Conservation (phyloP, 2,113 vertebrate genomes). For the Paedocypris sp. region DNA sequence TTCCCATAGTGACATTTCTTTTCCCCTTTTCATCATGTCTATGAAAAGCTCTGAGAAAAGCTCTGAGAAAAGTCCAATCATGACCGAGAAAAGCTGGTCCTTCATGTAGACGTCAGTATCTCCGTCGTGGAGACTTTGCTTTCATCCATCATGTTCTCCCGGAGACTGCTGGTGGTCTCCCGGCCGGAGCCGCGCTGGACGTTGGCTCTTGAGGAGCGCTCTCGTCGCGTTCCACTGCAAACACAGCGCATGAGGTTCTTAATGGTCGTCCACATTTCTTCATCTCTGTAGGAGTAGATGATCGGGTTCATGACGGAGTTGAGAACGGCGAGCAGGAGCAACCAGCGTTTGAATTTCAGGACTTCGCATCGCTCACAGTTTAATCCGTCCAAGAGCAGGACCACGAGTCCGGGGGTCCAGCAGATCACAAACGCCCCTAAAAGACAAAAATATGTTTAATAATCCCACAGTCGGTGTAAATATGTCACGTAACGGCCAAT, state of each 20-base stretch:
- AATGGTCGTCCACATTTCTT: constrained; percentile 91
- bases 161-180: constrained; percentile 50
- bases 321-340: constrained; percentile 82
- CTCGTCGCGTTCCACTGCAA: constrained; percentile 62
- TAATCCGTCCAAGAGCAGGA: constrained; percentile 82
- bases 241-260: constrained; percentile 79
- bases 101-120: constrained; percentile 46
- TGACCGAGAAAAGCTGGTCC: neutral
- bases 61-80: too few species aligned
- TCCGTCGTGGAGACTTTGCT: constrained; percentile 38
- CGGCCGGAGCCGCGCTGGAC: constrained; percentile 62
- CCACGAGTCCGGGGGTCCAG: constrained; percentile 89
- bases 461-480: neutral
- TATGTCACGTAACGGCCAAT: neutral
- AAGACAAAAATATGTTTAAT: neutral
- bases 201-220: constrained; percentile 67
- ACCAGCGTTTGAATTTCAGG: constrained; percentile 77
- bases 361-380: constrained; percentile 70
- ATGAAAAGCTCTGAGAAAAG: too few species aligned
- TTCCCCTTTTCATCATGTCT: too few species aligned
- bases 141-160: constrained; percentile 47
- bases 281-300: constrained; percentile 96
- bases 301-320: constrained; percentile 96
- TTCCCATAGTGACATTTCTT: too few species aligned
- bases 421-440: constrained; percentile 92